Conservation (phyloP, 2,113 vertebrate genomes). For the Colinus virginianus region DNA sequence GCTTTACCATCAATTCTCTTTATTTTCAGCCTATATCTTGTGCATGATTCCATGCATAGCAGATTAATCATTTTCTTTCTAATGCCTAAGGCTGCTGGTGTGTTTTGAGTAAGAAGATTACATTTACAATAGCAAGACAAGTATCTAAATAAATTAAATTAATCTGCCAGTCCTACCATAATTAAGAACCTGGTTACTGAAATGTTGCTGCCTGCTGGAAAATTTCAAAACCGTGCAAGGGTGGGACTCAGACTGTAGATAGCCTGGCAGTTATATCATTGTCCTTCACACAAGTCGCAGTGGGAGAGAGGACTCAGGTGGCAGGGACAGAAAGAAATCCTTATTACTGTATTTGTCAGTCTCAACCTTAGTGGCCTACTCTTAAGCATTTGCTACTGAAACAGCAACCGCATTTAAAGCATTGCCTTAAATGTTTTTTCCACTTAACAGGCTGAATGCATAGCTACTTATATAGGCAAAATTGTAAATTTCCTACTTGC, state of each 20-base stretch:
- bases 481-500: background rate
- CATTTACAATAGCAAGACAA: slow-evolving; percentile 70
- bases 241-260: slow-evolving; percentile 23
- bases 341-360: background rate
- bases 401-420: background rate
- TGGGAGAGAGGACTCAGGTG: slow-evolving; percentile 42
- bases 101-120: slow-evolving; percentile 77
- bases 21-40: slow-evolving; percentile 32
- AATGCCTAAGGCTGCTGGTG: slow-evolving; percentile 72
- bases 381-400: background rate
- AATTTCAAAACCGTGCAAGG: slow-evolving; percentile 58
- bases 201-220: slow-evolving; percentile 74
- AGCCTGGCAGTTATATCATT: background rate
- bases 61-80: slow-evolving; percentile 65
- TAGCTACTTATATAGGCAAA: background rate
- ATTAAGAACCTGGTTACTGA: slow-evolving; percentile 68
- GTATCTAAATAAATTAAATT: slow-evolving; percentile 78
- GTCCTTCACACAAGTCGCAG: slow-evolving; percentile 16
- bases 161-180: slow-evolving; percentile 72
- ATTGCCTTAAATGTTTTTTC: background rate
- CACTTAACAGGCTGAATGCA: background rate
- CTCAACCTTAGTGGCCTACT: accelerated
- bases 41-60: slow-evolving; percentile 36
- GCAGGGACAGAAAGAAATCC: slow-evolving; percentile 3
- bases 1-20: slow-evolving; percentile 31